Evolutionary conservation across 2,888 invertebrate genomes (phyloP).

Genomic region (Drosophila paranaensis): DNA sequence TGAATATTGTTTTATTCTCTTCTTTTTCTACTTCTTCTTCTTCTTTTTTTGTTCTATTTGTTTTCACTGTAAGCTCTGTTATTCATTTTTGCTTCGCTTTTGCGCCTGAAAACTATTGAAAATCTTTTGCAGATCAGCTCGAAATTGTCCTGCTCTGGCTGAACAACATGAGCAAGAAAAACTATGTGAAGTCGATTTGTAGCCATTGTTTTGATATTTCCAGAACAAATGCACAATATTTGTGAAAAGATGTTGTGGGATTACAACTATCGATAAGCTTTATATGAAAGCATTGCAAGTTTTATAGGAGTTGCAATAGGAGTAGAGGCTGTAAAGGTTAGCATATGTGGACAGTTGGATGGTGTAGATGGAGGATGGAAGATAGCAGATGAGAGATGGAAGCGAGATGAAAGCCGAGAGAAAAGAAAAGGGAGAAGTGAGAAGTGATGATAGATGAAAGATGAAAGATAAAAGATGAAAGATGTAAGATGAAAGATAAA

Average conservation of each 20-base stretch:
- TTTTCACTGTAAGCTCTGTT: conserved; percentile 1
- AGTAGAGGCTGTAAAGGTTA: not conserved
- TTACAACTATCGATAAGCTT: not conserved
- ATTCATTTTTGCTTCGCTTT: not conserved
- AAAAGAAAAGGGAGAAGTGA: too few relatives aligned
- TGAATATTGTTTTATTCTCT: conserved; percentile 17
- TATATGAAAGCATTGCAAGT: not conserved
- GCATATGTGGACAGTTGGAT: too few relatives aligned
- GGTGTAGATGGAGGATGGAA: not conserved
- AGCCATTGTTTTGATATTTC: not conserved
- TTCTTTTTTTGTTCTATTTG: conserved; percentile 23
- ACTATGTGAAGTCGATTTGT: conserved; percentile 1
- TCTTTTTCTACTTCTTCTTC: not conserved
- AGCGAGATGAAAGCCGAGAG: not conserved
- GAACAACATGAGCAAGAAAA: not conserved
- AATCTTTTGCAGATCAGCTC: conserved; percentile 10
- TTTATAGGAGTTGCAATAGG: not conserved
- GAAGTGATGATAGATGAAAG: not conserved
- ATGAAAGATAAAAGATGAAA: too few relatives aligned
- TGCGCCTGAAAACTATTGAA: conserved; percentile 15
- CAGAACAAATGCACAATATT: not conserved
- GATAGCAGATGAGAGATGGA: not conserved
- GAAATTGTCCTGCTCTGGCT: not conserved
- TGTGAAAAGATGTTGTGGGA: not conserved
- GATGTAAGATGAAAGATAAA: not conserved